Evolutionary conservation across 2,888 invertebrate species (phyloP).

Genomic region (Drosophila paramelanica): DNA sequence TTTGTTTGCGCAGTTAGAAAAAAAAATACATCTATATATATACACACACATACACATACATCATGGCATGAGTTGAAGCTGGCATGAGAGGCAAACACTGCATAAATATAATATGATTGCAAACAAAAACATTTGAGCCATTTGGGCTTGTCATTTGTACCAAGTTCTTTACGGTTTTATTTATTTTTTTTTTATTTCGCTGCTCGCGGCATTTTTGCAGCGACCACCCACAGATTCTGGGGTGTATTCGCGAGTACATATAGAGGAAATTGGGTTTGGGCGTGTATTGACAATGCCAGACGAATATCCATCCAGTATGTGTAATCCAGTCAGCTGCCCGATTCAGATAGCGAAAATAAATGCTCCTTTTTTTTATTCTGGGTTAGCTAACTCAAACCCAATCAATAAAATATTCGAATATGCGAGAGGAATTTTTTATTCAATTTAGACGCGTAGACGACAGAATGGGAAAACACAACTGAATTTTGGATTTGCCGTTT

Average conservation of each 20-base stretch:
- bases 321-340: constrained; percentile 32
- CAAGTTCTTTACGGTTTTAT: constrained; percentile 20
- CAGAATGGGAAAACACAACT: not conserved
- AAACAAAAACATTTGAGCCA: constrained; percentile 78
- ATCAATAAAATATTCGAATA: constrained; percentile 22
- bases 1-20: constrained; percentile 15
- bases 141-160: constrained; percentile 76
- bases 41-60: constrained; percentile 25
- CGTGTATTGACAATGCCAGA: constrained; percentile 29
- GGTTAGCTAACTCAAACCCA: constrained; percentile 22
- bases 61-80: constrained; percentile 8
- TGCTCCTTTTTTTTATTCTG: not conserved
- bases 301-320: constrained; percentile 12
- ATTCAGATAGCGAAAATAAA: constrained; percentile 14
- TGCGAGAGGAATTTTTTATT: constrained; percentile 13
- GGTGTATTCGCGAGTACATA: constrained; percentile 7
- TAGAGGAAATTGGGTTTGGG: constrained; percentile 23
- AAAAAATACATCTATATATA: constrained; percentile 6
- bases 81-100: constrained; percentile 47
- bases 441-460: constrained; percentile 6
- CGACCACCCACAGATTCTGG: constrained; percentile 12
- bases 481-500: not conserved
- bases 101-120: constrained; percentile 82
- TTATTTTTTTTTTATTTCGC: constrained; percentile 22
- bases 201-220: constrained; percentile 38